Conservation (phyloP, 2,797 vertebrate genomes). For the Dromococcyx pavoninus region DNA sequence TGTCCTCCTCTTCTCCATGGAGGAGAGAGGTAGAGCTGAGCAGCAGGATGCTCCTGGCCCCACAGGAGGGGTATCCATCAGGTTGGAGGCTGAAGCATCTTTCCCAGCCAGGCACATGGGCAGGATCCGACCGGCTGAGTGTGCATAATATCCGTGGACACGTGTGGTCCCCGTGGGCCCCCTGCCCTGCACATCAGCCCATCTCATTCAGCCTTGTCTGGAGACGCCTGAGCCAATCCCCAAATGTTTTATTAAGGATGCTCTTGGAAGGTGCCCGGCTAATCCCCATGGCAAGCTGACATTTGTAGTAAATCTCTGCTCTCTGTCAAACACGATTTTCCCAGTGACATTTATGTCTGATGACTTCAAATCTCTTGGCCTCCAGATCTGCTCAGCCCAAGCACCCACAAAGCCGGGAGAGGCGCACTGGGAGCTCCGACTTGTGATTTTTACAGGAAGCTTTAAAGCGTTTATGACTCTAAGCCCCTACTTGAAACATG, state of each 20-base stretch:
- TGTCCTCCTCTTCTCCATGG: fast-evolving
- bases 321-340: constrained; percentile 53
- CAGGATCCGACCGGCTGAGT: fast-evolving
- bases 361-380: neutral
- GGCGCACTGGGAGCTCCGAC: neutral
- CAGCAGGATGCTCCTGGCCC: neutral
- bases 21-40: neutral
- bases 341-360: constrained; percentile 51
- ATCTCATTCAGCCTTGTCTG: neutral
- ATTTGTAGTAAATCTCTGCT: constrained; percentile 59
- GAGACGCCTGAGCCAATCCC: neutral
- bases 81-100: neutral
- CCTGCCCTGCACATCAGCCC: fast-evolving
- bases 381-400: neutral
- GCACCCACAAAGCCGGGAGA: neutral
- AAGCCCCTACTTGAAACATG: neutral
- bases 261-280: constrained; percentile 29
- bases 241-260: neutral
- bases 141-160: fast-evolving
- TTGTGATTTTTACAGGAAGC: neutral
- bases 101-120: fast-evolving
- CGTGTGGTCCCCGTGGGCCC: fast-evolving
- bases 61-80: neutral
- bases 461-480: neutral
- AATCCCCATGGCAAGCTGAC: constrained; percentile 53